Conservation (phyloP, 2,113 vertebrate genomes). For the Noturus placidus region DNA sequence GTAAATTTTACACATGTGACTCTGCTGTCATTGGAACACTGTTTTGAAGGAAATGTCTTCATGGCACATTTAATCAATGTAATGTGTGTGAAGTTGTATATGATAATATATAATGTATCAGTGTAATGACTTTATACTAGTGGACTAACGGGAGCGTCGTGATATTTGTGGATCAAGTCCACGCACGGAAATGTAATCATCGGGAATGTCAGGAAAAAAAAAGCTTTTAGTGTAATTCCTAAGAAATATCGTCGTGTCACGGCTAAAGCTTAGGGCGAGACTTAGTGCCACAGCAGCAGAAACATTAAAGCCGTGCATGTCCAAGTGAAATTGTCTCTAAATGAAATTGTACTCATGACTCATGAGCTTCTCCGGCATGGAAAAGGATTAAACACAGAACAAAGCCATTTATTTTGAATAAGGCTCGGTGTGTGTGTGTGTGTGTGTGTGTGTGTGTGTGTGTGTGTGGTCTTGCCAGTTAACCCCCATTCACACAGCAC, state of each 20-base stretch:
- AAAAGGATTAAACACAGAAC: conserved; percentile 64
- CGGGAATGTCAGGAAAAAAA: conserved; percentile 77
- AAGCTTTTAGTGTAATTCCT: conserved; percentile 85
- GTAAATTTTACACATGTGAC: not conserved
- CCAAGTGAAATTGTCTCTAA: conserved; percentile 74
- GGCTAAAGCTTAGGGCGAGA: conserved; percentile 66
- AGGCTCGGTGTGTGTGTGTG: not conserved
- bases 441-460: not conserved
- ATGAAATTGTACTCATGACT: conserved; percentile 10
- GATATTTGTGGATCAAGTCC: conserved; percentile 63
- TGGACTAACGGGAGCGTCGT: not conserved
- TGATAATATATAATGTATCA: not conserved
- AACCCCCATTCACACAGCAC: not conserved
- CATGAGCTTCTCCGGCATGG: conserved; percentile 55
- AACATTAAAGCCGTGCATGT: conserved; percentile 71
- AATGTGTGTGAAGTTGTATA: not conserved
- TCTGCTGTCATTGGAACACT: too few species aligned
- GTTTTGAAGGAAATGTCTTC: too few species aligned
- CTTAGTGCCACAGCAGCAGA: conserved; percentile 69
- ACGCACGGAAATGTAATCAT: conserved; percentile 86
- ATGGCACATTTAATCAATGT: not conserved
- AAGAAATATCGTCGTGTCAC: conserved; percentile 60
- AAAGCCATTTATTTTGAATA: conserved; percentile 5
- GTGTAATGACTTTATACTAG: not conserved
- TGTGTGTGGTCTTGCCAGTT: not conserved